Evolutionary conservation across 2,797 vertebrate species (phyloP).

Genomic region (Decapterus maruadsi): DNA sequence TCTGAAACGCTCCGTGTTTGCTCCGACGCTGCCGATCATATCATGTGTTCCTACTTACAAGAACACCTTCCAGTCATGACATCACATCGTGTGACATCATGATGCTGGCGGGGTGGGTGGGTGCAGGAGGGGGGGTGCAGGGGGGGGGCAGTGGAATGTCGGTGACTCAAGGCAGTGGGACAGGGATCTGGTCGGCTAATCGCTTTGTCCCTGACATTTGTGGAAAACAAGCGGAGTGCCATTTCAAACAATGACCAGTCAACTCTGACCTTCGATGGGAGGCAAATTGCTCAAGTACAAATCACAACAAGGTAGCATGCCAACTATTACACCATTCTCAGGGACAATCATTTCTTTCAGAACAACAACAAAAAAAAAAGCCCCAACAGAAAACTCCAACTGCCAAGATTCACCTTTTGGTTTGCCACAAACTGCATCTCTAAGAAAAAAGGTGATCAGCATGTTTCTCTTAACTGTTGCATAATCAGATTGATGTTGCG

Average conservation of each 20-base stretch:
- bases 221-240: constrained; percentile 64
- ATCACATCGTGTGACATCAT: constrained; percentile 57
- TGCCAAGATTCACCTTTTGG: constrained; percentile 6
- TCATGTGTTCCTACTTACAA: constrained; percentile 58
- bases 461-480: neutral
- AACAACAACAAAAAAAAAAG: constrained; percentile 35
- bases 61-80: constrained; percentile 61
- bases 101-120: constrained; percentile 18
- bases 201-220: constrained; percentile 74
- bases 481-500: neutral
- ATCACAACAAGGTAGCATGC: constrained; percentile 64
- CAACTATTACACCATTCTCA: constrained; percentile 68
- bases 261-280: constrained; percentile 75
- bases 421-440: constrained; percentile 19
- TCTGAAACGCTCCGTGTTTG: constrained; percentile 27
- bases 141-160: constrained; percentile 59
- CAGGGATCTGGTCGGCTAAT: constrained; percentile 59
- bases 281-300: constrained; percentile 59
- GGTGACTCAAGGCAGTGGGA: constrained; percentile 65
- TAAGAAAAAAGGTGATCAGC: neutral
- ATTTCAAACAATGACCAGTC: constrained; percentile 76
- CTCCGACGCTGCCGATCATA: constrained; percentile 30
- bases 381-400: neutral
- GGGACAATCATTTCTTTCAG: constrained; percentile 66
- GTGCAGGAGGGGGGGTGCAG: constrained; percentile 42